Conservation (phyloP, 2,113 vertebrate species). For the Ciconia stormi region DNA sequence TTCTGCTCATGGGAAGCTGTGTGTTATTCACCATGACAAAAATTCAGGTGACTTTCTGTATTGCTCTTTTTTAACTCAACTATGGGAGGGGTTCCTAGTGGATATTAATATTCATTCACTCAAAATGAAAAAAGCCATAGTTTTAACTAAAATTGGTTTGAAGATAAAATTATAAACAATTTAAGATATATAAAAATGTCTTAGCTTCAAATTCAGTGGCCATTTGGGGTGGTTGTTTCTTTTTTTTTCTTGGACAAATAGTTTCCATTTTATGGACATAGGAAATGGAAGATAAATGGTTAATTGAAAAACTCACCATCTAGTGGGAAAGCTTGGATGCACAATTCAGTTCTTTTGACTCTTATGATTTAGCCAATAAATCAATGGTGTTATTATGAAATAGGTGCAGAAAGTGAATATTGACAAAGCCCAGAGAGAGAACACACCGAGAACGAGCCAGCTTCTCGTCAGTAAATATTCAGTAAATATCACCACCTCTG, state of each 20-base stretch:
- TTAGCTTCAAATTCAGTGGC: neutral
- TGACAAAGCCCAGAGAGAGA: neutral
- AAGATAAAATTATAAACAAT: neutral
- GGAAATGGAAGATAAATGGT: neutral
- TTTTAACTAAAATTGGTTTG: neutral
- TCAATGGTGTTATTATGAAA: neutral
- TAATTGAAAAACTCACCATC: neutral
- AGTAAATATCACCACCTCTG: neutral
- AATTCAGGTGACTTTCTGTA: neutral
- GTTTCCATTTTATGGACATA: neutral
- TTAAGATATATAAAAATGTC: neutral
- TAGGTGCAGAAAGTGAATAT: neutral
- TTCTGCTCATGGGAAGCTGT: neutral
- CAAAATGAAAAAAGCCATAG: neutral
- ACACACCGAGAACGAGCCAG: neutral
- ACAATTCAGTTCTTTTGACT: neutral
- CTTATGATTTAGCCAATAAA: neutral
- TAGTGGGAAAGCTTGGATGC: neutral
- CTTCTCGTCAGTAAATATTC: neutral
- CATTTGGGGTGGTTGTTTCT: no score
- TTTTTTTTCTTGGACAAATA: neutral
- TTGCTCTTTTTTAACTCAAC: neutral
- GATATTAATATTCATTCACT: neutral
- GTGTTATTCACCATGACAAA: neutral
- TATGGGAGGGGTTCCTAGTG: neutral